Evolutionary conservation across 1,140 invertebrate species (phyloP).

Genomic region (Globodera rostochiensis): DNA sequence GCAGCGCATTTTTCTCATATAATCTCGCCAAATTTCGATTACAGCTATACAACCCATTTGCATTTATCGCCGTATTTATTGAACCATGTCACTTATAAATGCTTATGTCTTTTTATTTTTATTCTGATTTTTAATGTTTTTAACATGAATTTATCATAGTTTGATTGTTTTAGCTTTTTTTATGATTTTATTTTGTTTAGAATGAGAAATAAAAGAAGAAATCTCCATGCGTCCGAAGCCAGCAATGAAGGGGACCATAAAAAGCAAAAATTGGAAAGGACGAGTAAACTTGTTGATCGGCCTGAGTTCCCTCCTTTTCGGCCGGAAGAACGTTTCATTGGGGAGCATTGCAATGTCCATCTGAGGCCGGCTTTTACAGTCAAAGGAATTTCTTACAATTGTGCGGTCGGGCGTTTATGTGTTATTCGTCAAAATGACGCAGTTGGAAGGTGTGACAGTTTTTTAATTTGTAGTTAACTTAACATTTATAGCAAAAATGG

Average conservation of each 20-base stretch:
- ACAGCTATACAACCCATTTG: background rate
- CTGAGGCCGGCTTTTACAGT: background rate
- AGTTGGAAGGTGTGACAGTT: no score
- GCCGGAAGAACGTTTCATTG: background rate
- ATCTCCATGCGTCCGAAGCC: background rate
- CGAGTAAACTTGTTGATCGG: background rate
- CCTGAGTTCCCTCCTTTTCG: background rate
- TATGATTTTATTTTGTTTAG: no score
- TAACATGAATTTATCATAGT: no score
- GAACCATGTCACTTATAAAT: no score
- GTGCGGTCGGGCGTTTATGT: background rate
- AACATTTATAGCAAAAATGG: no score
- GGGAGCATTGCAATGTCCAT: background rate
- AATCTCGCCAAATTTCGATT: constrained; percentile 3
- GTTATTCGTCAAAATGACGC: background rate
- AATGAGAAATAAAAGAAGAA: background rate
- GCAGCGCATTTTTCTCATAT: constrained; percentile 9
- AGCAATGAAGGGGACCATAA: background rate
- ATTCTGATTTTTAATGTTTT: no score
- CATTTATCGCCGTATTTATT: background rate
- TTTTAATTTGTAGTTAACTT: no score
- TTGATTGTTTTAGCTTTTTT: no score
- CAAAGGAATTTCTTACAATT: background rate
- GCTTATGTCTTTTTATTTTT: no score
- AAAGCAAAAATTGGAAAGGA: background rate